Evolutionary conservation across 2,797 vertebrate species (phyloP), one percentile per base, ranked within the genome.

Genomic region (Fratercula arctica): DNA sequence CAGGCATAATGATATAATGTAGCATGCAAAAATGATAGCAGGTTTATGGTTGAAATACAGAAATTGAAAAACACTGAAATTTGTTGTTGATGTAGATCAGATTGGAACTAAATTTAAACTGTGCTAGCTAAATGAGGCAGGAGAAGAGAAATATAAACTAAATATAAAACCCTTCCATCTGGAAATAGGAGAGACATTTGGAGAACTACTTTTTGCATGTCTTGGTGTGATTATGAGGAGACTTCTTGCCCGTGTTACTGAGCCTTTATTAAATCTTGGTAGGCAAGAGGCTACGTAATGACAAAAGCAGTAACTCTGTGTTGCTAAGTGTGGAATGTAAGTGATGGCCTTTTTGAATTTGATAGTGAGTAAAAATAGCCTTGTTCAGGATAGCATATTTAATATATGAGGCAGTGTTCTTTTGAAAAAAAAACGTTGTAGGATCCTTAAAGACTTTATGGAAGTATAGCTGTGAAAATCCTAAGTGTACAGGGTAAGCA

Each of bases 21-120:
- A 45, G 33, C 57, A 33, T 78, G 33, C 25, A 72, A 84, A 93
- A 92, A 79, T 89, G 13, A 11, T 26, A 35, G n/a, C 28, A 68
- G 54, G 21, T 69, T 78, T 76, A 23, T 79, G 33, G 19, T 31
- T 87, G 74, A 73, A 87, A 63, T 64, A 50, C 21, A 68, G 31
- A 79, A 83, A 64, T 23, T 51, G 24, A 87, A 66, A 85, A 76
- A 43, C 37, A 48, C 18, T 89, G 59, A 74, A 60, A 74, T 81
- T 85, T 66, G 4, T 56, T 79, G 46, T 80, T 90, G 46, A 21
- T 53, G 25, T 46, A 64, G 25, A 81, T 93, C 50, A 90, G 77
- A 76, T 57, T 75, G 66, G 50, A 61, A 57, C 74, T 90, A 85
- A 87, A 87, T 92, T 90, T 92, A 87, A 64, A 92, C 48, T 64